Evolutionary conservation across 2,797 vertebrate species (phyloP), one percentile per base, ranked within the genome.

Genomic region (Gallinago nigripennis): DNA sequence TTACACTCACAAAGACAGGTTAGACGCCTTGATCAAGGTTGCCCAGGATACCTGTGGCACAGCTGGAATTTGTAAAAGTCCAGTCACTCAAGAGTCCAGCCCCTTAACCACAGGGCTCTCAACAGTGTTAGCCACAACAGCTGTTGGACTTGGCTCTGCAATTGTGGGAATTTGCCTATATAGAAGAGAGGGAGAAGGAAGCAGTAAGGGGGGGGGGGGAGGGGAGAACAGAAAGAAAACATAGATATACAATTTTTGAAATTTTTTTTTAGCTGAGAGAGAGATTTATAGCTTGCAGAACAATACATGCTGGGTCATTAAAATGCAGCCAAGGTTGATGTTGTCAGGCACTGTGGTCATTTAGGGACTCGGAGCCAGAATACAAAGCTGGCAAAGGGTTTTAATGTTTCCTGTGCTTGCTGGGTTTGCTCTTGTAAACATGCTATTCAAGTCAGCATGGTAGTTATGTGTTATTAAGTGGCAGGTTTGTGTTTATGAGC

Each of bases 341-440:
- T 1, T 73, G 63, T 86, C 70, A 50, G 66, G 86, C 35, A 0
- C 73, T 57, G 75, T 37, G 75, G 63, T 77, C 86, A 28, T 75
- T 90, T 48, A 30, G 0, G 0, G 78, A 91, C 30, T 70, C 46
- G 9, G 60, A 92, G 77, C 58, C 88, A 70, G 70, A 50, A 85
- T 45, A 85, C 82, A 83, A 78, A 50, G 84, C 88, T 97, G 96
- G 95, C 84, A 71, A 30, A 17, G 58, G 81, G 19, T 54, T 93
- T 87, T 86, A 88, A 69, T 89, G 72, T 85, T 95, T 95, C 91
- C 95, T 91, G 78, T 51, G 16, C 92, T 82, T 5, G 70, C 86
- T 70, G 90, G 75, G 33, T 80, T 90, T 12, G 60, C 28, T 90
- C 81, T 95, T 30, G 8, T 70, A 46, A 50, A 92, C 51, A 64